phyloP scores from a whole-genome alignment of 2,797 vertebrate genomes.

The Prionace glauca region DNA sequence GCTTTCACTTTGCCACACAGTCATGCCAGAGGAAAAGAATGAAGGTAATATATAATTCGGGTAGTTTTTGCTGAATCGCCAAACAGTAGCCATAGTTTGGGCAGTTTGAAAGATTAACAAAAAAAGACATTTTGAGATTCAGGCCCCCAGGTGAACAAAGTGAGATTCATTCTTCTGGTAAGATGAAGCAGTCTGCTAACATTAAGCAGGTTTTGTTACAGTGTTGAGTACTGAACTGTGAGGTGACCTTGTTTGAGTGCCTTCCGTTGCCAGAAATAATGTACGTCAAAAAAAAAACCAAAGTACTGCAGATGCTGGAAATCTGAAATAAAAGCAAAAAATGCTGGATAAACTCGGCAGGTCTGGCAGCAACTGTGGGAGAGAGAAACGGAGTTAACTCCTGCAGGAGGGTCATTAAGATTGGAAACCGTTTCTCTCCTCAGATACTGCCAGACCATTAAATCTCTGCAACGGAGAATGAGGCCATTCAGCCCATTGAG shows the following conservation, averaged over 20 bases:
- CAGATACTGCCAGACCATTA: no score
- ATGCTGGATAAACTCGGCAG: no score
- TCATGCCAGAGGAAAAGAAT: slow-evolving; percentile 65
- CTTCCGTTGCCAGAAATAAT: background rate
- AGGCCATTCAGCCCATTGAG: no score
- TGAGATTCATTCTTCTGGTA: background rate
- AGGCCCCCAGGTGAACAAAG: background rate
- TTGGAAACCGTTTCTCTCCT: no score
- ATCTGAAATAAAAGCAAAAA: no score
- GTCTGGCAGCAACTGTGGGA: no score
- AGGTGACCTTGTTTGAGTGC: background rate
- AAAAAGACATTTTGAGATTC: background rate
- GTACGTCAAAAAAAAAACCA: background rate
- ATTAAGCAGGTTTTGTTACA: background rate
- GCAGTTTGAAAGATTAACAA: background rate
- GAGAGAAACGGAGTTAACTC: no score
- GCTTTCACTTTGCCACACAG: slow-evolving; percentile 65
- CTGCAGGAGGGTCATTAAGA: no score
- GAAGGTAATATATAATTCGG: slow-evolving; percentile 52
- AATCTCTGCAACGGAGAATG: no score
- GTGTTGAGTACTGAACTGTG: background rate
- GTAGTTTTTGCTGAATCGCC: background rate
- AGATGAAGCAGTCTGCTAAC: background rate
- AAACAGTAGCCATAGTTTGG: background rate
- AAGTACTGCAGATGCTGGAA: no score